Evolutionary conservation across 2,113 vertebrate genomes (phyloP), one percentile per base, ranked within the genome.

Genomic region (Cisticola juncidis): DNA sequence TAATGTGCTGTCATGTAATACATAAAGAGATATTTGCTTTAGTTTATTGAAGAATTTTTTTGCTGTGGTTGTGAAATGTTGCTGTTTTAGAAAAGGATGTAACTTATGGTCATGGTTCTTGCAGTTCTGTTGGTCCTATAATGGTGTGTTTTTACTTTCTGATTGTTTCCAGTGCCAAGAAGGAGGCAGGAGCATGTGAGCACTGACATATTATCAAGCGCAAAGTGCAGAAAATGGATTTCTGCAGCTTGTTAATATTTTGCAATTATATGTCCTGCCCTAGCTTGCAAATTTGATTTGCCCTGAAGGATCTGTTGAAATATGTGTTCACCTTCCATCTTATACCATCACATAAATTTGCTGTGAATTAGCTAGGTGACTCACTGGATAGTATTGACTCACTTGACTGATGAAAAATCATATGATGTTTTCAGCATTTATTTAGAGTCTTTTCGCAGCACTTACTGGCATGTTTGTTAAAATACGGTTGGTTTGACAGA

Each of bases 371-470:
- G 47, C 91, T 35, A 8, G 57, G 69, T 91, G 93, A 96, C 87
- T 95, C 84, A 94, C 71, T 82, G 38, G 64, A 33, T 88, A 82
- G 86, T 90, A 71, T 88, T 87, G 94, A 92, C 68, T 93, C 86
- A 84, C 53, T 90, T 86, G 68, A 85, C 86, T 69, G 81, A 81
- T 82, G 84, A 79, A 92, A 81, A 91, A 84, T 93, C 58, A 31
- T 66, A 50, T 84, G 87, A 91, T 90, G 86, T 72, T 73, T 88
- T 42, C 79, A 94, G 76, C 42, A 21, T 62, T 70, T 93, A 50
- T 84, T 85, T 77, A 16, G 82, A 66, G 60, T 79, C 80, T 79
- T 93, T 85, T 58, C 57, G 51, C 72, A 92, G 72, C 53, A 45
- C 64, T 64, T 90, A 26, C 74, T 88, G 60, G 62, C 54, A 40